Percentiles rank a stretch among this genome's conserved stretches.
Conservation (phyloP, 2,113 vertebrate genomes). For the Spea multiplicata region DNA sequence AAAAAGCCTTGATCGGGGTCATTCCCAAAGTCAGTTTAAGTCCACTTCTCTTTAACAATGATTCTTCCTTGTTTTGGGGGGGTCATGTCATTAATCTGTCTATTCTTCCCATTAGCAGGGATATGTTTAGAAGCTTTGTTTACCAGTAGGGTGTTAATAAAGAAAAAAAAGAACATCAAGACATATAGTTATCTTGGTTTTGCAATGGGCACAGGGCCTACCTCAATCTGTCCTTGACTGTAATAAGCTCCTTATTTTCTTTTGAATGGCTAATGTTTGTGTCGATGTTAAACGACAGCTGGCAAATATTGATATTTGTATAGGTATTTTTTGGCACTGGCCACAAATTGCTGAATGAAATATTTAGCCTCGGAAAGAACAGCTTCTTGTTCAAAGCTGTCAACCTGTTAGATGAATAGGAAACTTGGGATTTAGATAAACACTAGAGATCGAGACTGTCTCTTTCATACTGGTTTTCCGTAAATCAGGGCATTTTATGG, state of each 20-base stretch:
- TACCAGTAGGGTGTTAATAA: constrained; percentile 22
- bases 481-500: not conserved
- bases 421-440: constrained; percentile 15
- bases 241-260: not conserved
- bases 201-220: constrained; percentile 4
- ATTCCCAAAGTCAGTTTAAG: not conserved
- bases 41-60: not conserved
- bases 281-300: constrained; percentile 25
- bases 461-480: constrained; percentile 4
- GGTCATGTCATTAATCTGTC: constrained; percentile 4
- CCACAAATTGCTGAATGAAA: constrained; percentile 37
- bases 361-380: constrained; percentile 23
- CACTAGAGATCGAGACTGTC: constrained; percentile 18
- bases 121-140: constrained; percentile 13
- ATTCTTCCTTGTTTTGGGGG: constrained; percentile 10
- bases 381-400: constrained; percentile 40
- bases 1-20: not conserved
- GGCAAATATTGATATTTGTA: constrained; percentile 40
- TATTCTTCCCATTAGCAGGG: constrained; percentile 4
- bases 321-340: constrained; percentile 33
- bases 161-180: not conserved
- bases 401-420: constrained; percentile 40
- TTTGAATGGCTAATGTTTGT: constrained; percentile 12
- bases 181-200: constrained; percentile 12
- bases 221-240: not conserved